These are phyloP conservation scores for Ciconia boyciana DNA, from an alignment of 2,113 vertebrate species.

Conservation along the genomic window DNA sequence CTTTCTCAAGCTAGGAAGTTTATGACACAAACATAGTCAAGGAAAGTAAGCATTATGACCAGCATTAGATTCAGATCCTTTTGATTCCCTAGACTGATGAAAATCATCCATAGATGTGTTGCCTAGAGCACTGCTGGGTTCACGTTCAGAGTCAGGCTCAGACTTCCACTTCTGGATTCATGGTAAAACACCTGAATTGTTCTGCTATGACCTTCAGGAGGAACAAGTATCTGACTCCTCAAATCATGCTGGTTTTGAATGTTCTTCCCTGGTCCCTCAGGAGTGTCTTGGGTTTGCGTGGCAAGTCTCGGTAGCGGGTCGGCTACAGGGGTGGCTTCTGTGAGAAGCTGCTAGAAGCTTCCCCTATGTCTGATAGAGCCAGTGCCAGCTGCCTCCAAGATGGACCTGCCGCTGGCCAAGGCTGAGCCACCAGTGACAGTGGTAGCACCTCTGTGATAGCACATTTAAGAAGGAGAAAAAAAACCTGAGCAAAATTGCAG, in stretches of 20 bases:
- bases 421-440: not conserved
- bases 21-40: not conserved
- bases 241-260: not conserved
- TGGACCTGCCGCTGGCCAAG: fast-evolving
- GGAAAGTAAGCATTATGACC: not conserved
- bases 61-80: not conserved
- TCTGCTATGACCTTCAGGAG: not conserved
- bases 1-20: not conserved
- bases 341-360: not conserved
- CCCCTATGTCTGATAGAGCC: not conserved
- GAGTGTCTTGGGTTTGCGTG: not conserved
- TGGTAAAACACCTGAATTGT: not conserved
- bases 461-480: not conserved
- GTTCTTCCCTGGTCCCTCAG: not conserved
- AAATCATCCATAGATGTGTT: not conserved
- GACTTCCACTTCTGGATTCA: not conserved
- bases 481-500: not conserved
- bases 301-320: not conserved
- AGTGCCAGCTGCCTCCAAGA: not conserved
- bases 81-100: not conserved
- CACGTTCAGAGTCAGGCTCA: not conserved
- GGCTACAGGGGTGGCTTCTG: not conserved
- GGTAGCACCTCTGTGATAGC: not conserved
- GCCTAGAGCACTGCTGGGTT: not conserved
- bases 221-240: not conserved